Evolutionary conservation across 2,113 vertebrate species (phyloP), one percentile per base, ranked within the genome.

Genomic region (Spea bombifrons): DNA sequence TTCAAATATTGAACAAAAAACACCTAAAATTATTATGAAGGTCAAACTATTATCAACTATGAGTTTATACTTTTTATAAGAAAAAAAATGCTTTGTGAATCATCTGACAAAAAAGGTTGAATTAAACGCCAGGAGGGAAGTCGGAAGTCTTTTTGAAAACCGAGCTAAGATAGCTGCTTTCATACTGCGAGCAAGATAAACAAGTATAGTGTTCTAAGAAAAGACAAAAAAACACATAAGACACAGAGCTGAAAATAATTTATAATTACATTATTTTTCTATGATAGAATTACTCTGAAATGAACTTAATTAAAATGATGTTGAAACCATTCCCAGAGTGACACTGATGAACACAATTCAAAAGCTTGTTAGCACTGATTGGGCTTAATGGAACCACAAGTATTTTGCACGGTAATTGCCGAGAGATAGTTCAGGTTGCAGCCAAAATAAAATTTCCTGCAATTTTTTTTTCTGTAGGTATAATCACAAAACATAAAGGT

Each of bases 291-390:
- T 79, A 74, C 71, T 80, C 49, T 61, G 61, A 74, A 67, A 74
- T 16, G 6, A 80, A 47, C 65, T 68, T 74, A 74, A 74, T 80
- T 74, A 68, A 80, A 74, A 68, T 49, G 52, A 74, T 50, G 65
- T 74, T 74, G 65, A 80, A 59, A 50, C 78, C 65, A 52, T 74
- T 80, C 71, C 71, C 78, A 74, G 65, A 80, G 78, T 74, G 71
- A 80, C 63, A 74, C 53, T 74, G 78, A 74, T 74, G 78, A 80
- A 80, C 64, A 61, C 55, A 66, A 68, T 74, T 68, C 64, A 44
- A 80, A 80, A 66, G 78, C 78, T 80, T 80, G 78, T 80, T 80
- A 80, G 64, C 12, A 49, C 78, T 80, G 71, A 74, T 80, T 80
- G 78, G 46, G 65, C 55, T 80, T 80, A 80, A 80, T 80, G 71